Evolutionary conservation across 2,888 invertebrate species (phyloP).

Genomic region (Theretra japonica): DNA sequence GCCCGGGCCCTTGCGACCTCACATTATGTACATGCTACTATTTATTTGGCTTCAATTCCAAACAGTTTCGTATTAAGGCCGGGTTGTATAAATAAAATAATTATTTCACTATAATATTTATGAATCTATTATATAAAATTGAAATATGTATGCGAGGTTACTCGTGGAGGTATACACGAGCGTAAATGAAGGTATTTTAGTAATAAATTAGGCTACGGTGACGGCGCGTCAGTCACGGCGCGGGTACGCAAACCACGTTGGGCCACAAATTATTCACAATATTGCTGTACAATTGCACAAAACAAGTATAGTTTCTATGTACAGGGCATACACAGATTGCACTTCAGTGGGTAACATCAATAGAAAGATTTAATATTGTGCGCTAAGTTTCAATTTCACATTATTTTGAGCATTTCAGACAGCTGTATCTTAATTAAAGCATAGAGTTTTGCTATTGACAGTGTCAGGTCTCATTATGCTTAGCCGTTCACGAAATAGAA

Average conservation of each 20-base stretch:
- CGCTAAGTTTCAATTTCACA: slow-evolving; percentile 83
- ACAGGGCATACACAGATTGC: slow-evolving; percentile 78
- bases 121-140: slow-evolving; percentile 9
- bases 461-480: slow-evolving; percentile 64
- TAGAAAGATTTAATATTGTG: slow-evolving; percentile 80
- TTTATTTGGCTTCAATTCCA: slow-evolving; percentile 23
- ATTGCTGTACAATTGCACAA: slow-evolving; percentile 76
- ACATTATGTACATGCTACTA: slow-evolving; percentile 7
- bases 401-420: slow-evolving; percentile 82
- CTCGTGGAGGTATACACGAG: not conserved
- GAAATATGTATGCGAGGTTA: slow-evolving; percentile 7
- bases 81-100: slow-evolving; percentile 23
- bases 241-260: slow-evolving; percentile 48
- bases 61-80: slow-evolving; percentile 24
- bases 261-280: slow-evolving; percentile 59
- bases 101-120: slow-evolving; percentile 24
- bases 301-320: slow-evolving; percentile 71
- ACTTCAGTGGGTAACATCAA: slow-evolving; percentile 78
- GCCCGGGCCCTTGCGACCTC: not conserved
- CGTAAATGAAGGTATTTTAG: not conserved
- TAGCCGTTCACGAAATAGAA: slow-evolving; percentile 57
- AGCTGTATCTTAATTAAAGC: slow-evolving; percentile 79
- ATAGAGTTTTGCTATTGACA: slow-evolving; percentile 84
- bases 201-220: not conserved
- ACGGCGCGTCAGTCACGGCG: slow-evolving; percentile 34